Evolutionary conservation across 2,888 invertebrate genomes (phyloP).

Genomic region (Drosophila testacea): DNA sequence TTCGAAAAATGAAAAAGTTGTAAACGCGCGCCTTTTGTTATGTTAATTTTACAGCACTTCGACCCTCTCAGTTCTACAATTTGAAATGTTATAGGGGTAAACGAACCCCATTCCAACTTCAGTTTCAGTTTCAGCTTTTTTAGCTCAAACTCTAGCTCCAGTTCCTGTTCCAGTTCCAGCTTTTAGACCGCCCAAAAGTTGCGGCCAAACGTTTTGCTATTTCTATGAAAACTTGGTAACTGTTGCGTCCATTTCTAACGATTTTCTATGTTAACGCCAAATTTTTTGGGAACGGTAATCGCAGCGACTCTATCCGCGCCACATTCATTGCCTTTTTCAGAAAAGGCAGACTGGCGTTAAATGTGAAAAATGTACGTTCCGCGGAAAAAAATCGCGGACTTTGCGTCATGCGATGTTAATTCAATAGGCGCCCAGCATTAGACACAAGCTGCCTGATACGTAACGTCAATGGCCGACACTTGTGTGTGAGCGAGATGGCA

Average conservation of each 20-base stretch:
- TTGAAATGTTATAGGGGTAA: slow-evolving; percentile 50
- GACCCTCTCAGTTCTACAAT: not conserved
- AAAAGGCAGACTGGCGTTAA: slow-evolving; percentile 34
- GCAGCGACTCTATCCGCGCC: slow-evolving; percentile 1
- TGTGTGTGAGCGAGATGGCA: slow-evolving; percentile 55
- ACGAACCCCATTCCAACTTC: not conserved
- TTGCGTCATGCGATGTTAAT: slow-evolving; percentile 86
- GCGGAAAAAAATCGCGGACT: too few species aligned
- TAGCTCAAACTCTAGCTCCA: not conserved
- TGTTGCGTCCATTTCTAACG: slow-evolving; percentile 72
- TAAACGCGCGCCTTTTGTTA: slow-evolving; percentile 47
- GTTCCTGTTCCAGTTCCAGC: not conserved
- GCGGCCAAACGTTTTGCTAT: slow-evolving; percentile 66
- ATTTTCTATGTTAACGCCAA: slow-evolving; percentile 72
- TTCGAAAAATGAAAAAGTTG: slow-evolving; percentile 58
- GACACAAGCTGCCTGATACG: slow-evolving; percentile 52
- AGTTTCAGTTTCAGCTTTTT: not conserved
- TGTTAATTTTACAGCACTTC: slow-evolving; percentile 72
- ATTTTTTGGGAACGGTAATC: slow-evolving; percentile 29
- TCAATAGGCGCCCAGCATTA: slow-evolving; percentile 75
- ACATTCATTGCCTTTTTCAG: not conserved
- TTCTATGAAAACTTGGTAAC: slow-evolving; percentile 80
- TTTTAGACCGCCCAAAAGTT: not conserved
- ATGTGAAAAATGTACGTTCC: slow-evolving; percentile 72
- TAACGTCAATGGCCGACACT: slow-evolving; percentile 60